Percentiles rank a stretch among this genome's conserved stretches.
Evolutionary conservation across 2,113 vertebrate genomes (phyloP).

Genomic region (Epinephelus cyanopodus): DNA sequence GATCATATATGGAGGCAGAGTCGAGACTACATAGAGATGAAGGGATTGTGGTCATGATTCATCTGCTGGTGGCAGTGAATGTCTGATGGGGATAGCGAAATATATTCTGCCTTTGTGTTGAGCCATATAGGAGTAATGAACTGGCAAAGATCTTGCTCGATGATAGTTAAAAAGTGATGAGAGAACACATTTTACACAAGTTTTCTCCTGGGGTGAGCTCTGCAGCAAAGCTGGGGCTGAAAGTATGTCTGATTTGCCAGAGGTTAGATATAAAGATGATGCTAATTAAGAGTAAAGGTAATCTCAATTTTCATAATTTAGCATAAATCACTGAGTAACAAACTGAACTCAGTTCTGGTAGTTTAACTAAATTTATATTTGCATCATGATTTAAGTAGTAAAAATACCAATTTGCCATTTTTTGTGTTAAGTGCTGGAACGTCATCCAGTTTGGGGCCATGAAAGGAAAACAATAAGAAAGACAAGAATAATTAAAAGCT

Average conservation of each 20-base stretch:
- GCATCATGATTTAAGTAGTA: no score
- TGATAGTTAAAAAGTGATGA: background rate
- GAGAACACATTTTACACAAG: background rate
- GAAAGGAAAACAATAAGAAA: no score
- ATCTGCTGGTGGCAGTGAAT: slow-evolving; percentile 22
- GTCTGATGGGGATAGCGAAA: slow-evolving; percentile 19
- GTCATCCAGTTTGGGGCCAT: no score
- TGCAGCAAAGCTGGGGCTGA: background rate
- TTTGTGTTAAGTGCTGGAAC: no score
- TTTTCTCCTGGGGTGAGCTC: slow-evolving; percentile 2
- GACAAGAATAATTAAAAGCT: no score
- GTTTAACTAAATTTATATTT: no score
- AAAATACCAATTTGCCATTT: no score
- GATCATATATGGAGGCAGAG: slow-evolving; percentile 30
- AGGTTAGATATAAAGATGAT: no score
- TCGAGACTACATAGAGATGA: slow-evolving; percentile 60
- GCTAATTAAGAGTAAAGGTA: background rate
- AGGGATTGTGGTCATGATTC: slow-evolving; percentile 55
- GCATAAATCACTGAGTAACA: background rate
- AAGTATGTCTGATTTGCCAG: background rate
- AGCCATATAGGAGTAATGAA: slow-evolving; percentile 1
- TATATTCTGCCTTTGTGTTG: slow-evolving; percentile 27
- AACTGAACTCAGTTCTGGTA: background rate
- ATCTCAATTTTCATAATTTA: background rate
- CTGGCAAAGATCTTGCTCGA: background rate